Base-by-base conservation (phyloP, 2,888 invertebrate genomes). In the Globia sparganii region DNA sequence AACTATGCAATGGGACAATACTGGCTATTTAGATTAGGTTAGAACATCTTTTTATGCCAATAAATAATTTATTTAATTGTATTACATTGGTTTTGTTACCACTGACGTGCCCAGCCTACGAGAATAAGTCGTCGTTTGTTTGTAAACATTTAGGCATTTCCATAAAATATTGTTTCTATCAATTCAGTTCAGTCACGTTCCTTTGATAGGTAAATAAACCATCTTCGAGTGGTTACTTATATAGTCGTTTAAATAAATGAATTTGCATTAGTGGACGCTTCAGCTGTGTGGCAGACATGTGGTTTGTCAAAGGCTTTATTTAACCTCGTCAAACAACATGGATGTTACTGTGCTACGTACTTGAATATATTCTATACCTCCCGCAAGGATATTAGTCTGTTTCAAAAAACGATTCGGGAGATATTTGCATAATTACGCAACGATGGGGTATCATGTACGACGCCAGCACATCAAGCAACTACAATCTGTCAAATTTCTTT, bases 201-300 rank as follows among this genome's bases (percentile, higher is more conserved):
- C 15, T 4, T 1, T 28, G 31, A 9, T 56, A 28, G 13, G 13
- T 53, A 8, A 61, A 58, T 37, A 49, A 21, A 56, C 31, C n/a
- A 37, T 40, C n/a, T 31, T 59, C n/a, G 28, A 6, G 15, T 59
- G 9, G 6, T 40, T 64, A 58, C 9, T 18, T 28, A 40, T 31
- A 28, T 28, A 80, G 8, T 72, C 28, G 6, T 64, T 59, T 75
- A 53, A 69, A 53, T 69, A 65, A 65, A 80, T 69, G 8, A 69
- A 80, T 65, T 69, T 65, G 43, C 53, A 81, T 56, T 5, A 13
- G 25, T 40, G 56, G 18, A 74, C 40, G 49, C 21, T 56, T 58
- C 43, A 28, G 34, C 40, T 37, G 68, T 65, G 64, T 31, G 34
- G 21, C 18, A 11, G n/a, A 3, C 65, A 56, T 77, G 66, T 70